Conservation (phyloP, 2,797 vertebrate genomes). For the Miichthys miiuy region DNA sequence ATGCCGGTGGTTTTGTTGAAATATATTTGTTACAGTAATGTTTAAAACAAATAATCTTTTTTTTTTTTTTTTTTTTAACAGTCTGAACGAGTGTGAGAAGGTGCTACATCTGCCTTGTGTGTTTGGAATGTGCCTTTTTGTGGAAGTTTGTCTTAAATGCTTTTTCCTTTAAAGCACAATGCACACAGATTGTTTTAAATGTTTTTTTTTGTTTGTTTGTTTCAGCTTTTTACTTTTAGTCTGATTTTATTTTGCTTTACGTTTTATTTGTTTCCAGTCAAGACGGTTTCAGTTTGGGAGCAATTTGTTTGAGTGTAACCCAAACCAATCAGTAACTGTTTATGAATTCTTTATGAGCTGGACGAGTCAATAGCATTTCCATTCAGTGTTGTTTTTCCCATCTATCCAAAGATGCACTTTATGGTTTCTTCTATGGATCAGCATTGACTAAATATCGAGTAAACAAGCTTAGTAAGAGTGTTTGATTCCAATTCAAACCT, state of each 20-base stretch:
- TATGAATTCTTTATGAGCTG: constrained; percentile 53
- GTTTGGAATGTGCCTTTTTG: constrained; percentile 53
- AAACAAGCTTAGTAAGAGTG: constrained; percentile 7
- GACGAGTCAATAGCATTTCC: constrained; percentile 52
- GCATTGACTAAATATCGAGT: constrained; percentile 43
- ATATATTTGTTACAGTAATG: constrained; percentile 42
- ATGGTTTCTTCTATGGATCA: constrained; percentile 63
- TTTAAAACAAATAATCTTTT: constrained; percentile 38
- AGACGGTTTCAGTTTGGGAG: constrained; percentile 56
- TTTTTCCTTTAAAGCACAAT: constrained; percentile 38
- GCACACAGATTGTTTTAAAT: constrained; percentile 64
- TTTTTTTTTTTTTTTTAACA: constrained; percentile 46
- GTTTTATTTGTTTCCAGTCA: constrained; percentile 54
- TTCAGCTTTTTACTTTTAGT: constrained; percentile 47
- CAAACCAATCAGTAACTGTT: constrained; percentile 49
- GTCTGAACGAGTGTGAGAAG: constrained; percentile 31
- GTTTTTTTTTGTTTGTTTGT: constrained; percentile 34
- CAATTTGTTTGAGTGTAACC: constrained; percentile 53
- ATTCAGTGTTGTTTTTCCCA: constrained; percentile 67
- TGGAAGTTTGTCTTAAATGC: constrained; percentile 51
- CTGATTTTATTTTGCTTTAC: constrained; percentile 54
- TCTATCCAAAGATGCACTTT: constrained; percentile 80
- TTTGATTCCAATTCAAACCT: constrained; percentile 42
- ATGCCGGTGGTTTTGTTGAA: constrained; percentile 33
- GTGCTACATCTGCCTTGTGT: constrained; percentile 50